A percentile compares a stretch with the other conserved stretches of the same genome.
phyloP scores from a whole-genome alignment of 2,113 vertebrate genomes.

The Seriola dumerili region DNA sequence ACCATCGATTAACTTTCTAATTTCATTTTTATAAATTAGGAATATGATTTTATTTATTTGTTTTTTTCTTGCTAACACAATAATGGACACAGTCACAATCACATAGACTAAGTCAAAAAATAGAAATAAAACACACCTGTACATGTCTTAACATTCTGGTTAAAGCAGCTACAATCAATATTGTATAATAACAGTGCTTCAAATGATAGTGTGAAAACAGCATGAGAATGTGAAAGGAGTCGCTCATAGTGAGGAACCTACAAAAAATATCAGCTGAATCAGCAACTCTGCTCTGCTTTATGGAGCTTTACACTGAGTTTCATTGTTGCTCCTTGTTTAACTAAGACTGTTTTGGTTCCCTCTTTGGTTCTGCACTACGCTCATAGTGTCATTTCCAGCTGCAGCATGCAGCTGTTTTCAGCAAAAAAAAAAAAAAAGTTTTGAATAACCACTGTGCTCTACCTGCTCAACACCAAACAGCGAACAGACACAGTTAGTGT shows the following conservation, averaged over 20 bases:
- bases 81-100: not conserved
- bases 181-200: not conserved
- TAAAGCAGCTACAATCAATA: too few species aligned
- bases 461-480: not conserved
- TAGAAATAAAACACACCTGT: too few species aligned
- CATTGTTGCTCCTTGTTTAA: not conserved
- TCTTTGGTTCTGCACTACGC: not conserved
- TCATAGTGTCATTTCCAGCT: not conserved
- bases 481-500: not conserved
- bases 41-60: not conserved
- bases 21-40: not conserved
- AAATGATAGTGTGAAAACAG: not conserved
- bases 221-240: not conserved
- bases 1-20: not conserved
- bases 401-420: too few species aligned
- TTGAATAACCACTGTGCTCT: not conserved
- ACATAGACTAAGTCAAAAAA: not conserved
- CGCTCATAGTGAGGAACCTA: too few species aligned
- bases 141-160: too few species aligned
- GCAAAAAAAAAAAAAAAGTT: not conserved
- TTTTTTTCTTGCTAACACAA: not conserved
- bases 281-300: not conserved
- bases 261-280: too few species aligned
- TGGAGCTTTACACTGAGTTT: not conserved
- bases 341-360: not conserved